Percentiles rank a stretch among this genome's conserved stretches.
phyloP scores from a whole-genome alignment of 2,888 invertebrate genomes.

The Teleogryllus oceanicus region DNA sequence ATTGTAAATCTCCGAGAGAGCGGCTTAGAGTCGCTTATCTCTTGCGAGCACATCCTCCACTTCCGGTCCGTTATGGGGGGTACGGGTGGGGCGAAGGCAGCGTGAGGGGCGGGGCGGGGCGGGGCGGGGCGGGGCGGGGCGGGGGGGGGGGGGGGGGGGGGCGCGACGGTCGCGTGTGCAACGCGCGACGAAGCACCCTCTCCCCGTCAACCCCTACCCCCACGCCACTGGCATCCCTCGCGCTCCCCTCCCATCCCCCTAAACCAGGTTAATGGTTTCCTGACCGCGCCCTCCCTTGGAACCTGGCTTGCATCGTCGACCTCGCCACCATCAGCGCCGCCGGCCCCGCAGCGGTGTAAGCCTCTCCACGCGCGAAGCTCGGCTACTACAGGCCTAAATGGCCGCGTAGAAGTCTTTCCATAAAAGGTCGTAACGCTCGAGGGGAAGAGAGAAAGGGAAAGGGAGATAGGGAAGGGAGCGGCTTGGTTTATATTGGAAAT shows the following conservation, averaged over 20 bases:
- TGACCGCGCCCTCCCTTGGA: neutral
- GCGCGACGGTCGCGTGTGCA: too few species aligned
- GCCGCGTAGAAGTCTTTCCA: neutral
- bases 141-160: too few species aligned
- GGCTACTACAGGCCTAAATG: neutral
- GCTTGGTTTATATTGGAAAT: neutral
- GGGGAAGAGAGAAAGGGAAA: neutral
- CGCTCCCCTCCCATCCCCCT: neutral
- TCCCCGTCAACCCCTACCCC: too few species aligned
- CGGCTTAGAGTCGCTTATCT: conserved; percentile 7
- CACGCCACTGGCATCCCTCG: too few species aligned
- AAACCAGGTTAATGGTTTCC: conserved; percentile 10
- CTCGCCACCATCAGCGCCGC: neutral
- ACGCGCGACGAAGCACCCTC: too few species aligned
- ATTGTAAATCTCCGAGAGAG: conserved; percentile 18
- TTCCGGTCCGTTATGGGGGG: conserved; percentile 8
- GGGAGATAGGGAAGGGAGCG: neutral
- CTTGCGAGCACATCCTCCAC: neutral
- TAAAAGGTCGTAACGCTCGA: neutral
- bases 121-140: too few species aligned
- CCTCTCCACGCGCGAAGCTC: too few species aligned
- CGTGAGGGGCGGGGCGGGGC: neutral
- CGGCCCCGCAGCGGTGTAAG: too few species aligned
- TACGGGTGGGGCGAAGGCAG: neutral
- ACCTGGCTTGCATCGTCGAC: neutral